phyloP scores from a whole-genome alignment of 2,888 invertebrate genomes.

The Drosophila affinis region DNA sequence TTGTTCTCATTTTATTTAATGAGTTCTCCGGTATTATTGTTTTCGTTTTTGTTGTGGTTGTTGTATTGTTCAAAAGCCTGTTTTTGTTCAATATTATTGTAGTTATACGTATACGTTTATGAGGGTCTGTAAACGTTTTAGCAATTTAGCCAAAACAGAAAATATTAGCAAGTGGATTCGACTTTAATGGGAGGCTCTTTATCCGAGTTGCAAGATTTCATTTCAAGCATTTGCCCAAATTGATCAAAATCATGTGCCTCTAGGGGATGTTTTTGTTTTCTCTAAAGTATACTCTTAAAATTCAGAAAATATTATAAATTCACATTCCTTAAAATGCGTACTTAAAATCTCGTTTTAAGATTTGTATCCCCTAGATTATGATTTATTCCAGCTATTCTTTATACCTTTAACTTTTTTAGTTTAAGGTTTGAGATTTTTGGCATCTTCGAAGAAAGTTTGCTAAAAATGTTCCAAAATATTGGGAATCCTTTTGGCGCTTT shows the following conservation, averaged over 20 bases:
- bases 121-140: constrained; percentile 23
- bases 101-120: background rate
- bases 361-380: no score
- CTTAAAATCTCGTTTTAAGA: no score
- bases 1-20: constrained; percentile 67
- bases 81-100: constrained; percentile 23
- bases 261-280: background rate
- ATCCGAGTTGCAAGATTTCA: background rate
- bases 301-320: no score
- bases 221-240: background rate
- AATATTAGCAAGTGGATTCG: constrained; percentile 39
- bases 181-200: constrained; percentile 7
- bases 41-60: constrained; percentile 5
- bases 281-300: no score
- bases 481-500: no score
- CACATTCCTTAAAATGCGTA: no score
- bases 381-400: no score
- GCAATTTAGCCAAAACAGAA: constrained; percentile 11
- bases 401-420: no score
- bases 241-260: constrained; percentile 3
- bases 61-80: constrained; percentile 22
- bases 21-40: constrained; percentile 44
- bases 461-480: no score
- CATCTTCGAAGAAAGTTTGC: no score
- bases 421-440: no score